Percentiles rank a stretch among this genome's conserved stretches.
Evolutionary conservation across 2,888 invertebrate genomes (phyloP).

Genomic region (Glaucopsyche alexis): DNA sequence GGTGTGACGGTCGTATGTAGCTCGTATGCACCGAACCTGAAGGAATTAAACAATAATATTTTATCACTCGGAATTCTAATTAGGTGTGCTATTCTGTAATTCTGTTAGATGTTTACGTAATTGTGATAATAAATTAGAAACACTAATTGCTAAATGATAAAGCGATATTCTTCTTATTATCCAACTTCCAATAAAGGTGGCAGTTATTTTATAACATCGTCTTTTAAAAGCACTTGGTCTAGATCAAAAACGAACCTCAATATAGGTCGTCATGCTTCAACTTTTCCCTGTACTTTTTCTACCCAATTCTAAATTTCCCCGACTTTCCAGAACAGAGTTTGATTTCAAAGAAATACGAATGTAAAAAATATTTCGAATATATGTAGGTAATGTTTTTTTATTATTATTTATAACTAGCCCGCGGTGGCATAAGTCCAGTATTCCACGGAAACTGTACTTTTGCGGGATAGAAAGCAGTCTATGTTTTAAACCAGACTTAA

Average conservation of each 20-base stretch:
- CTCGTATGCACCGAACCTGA: neutral
- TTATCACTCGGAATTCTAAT: constrained; percentile 5
- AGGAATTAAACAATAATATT: constrained; percentile 10
- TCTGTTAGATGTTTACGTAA: neutral
- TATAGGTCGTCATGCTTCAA: neutral
- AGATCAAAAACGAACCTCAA: neutral
- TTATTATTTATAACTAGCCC: no score
- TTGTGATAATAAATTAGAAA: neutral
- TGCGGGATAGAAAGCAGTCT: no score
- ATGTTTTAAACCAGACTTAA: no score
- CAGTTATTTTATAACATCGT: neutral
- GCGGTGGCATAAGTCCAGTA: no score
- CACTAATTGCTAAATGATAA: constrained; percentile 10
- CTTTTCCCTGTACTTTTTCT: neutral
- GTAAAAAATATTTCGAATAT: neutral
- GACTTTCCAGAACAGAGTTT: neutral
- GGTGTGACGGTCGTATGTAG: neutral
- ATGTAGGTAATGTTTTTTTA: no score
- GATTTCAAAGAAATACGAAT: neutral
- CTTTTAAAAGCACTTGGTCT: neutral
- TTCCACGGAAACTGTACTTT: no score
- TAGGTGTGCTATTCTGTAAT: constrained; percentile 1
- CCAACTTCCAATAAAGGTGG: no score
- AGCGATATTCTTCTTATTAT: neutral
- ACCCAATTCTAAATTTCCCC: neutral